These are phyloP conservation scores for Augiades crinisus DNA, from an alignment of 2,888 invertebrate genomes.

Conservation along the genomic window DNA sequence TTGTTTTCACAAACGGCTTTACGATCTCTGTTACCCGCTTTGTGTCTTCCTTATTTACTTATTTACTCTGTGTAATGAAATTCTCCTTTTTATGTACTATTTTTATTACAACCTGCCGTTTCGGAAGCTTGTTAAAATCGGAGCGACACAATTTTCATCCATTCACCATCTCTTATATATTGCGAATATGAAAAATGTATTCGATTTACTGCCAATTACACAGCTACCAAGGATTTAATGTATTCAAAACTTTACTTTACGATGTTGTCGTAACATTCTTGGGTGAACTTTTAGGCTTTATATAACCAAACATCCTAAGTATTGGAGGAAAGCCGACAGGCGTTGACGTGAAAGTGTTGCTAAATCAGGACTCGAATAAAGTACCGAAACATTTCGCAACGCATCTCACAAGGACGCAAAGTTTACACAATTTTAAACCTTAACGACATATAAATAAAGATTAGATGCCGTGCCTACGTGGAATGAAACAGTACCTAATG, in stretches of 20 bases:
- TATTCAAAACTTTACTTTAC: too few relatives aligned
- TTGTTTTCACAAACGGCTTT: constrained; percentile 11
- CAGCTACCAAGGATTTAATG: too few relatives aligned
- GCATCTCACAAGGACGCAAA: constrained; percentile 5
- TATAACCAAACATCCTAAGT: constrained; percentile 15
- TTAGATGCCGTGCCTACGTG: not conserved
- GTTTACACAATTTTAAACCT: not conserved
- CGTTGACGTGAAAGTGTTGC: constrained; percentile 27
- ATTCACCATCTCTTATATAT: too few relatives aligned
- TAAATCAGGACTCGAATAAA: constrained; percentile 21
- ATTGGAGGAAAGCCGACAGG: constrained; percentile 24
- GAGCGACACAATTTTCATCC: too few relatives aligned
- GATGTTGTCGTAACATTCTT: constrained; percentile 1
- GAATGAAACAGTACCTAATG: constrained; percentile 6
- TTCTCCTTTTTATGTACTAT: too few relatives aligned
- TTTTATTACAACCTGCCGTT: too few relatives aligned
- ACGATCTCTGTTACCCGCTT: constrained; percentile 7
- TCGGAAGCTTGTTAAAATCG: too few relatives aligned
- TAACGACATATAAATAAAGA: constrained; percentile 1
- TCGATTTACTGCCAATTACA: too few relatives aligned
- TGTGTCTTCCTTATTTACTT: too few relatives aligned
- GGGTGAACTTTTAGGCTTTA: constrained; percentile 18
- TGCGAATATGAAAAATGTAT: too few relatives aligned
- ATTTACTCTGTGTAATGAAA: constrained; percentile 13
- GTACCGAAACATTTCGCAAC: constrained; percentile 14